Evolutionary conservation across 2,797 vertebrate genomes (phyloP).

Genomic region (Monodelphis domestica): DNA sequence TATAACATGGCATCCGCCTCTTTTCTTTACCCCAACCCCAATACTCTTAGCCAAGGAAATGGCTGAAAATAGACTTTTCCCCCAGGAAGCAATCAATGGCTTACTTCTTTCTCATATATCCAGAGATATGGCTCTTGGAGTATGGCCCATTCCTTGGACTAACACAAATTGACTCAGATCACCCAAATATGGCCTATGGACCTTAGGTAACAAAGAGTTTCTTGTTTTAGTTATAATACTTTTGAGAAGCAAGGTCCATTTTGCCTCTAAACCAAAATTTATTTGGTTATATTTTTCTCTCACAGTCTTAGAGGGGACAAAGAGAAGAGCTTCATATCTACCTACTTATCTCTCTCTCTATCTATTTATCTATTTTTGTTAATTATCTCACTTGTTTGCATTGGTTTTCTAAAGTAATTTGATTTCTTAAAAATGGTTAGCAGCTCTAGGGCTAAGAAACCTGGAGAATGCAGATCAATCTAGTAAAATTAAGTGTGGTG

Average conservation of each 20-base stretch:
- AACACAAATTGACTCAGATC: not conserved
- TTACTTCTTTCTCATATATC: not conserved
- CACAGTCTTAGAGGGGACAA: not conserved
- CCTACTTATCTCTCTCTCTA: too few species aligned
- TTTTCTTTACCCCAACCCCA: not conserved
- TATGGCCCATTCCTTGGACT: not conserved
- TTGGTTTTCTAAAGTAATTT: not conserved
- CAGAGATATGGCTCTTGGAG: not conserved
- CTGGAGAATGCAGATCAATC: not conserved
- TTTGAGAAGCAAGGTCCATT: not conserved
- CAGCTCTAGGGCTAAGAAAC: not conserved
- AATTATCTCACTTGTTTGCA: not conserved
- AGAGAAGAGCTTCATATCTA: too few species aligned
- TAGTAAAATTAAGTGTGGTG: not conserved
- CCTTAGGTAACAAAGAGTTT: not conserved
- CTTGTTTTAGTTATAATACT: not conserved
- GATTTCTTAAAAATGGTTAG: not conserved
- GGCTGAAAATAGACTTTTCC: not conserved
- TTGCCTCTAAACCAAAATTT: not conserved
- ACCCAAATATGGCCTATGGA: not conserved
- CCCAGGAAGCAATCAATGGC: conserved; percentile 1
- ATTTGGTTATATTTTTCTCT: not conserved
- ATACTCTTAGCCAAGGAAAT: not conserved
- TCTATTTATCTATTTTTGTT: not conserved
- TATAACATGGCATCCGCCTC: not conserved